phyloP scores from a whole-genome alignment of 2,113 vertebrate species.

The Acrocephalus arundinaceus region DNA sequence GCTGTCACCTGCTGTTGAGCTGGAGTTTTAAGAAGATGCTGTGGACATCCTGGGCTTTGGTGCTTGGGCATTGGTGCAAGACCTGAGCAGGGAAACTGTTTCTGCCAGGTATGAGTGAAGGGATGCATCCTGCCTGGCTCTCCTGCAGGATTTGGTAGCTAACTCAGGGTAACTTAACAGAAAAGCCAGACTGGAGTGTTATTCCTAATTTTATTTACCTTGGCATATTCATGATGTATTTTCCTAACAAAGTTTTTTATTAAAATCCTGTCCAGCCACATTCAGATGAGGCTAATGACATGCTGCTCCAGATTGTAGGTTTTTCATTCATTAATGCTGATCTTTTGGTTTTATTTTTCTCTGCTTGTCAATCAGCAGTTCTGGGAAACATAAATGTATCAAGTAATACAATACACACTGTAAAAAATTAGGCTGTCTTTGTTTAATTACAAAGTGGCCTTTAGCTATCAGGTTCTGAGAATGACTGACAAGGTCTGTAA shows the following conservation, averaged over 20 bases:
- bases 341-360: not conserved
- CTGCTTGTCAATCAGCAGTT: not conserved
- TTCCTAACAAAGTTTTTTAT: not conserved
- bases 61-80: not conserved
- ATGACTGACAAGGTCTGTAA: not conserved
- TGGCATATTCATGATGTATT: not conserved
- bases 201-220: not conserved
- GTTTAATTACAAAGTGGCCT: not conserved
- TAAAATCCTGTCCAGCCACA: not conserved
- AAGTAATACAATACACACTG: not conserved
- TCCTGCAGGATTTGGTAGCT: not conserved
- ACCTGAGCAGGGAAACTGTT: not conserved
- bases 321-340: not conserved
- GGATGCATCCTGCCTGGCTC: not conserved
- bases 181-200: not conserved
- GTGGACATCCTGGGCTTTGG: not conserved
- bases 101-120: not conserved
- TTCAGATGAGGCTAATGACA: not conserved
- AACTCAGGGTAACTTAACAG: not conserved
- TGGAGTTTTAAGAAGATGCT: not conserved
- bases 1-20: not conserved
- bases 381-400: not conserved
- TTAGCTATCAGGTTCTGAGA: not conserved
- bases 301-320: accelerated
- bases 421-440: not conserved